Evolutionary conservation across 2,113 vertebrate genomes (phyloP), one percentile per base, ranked within the genome.

Genomic region (mouse (Mus musculus)): DNA sequence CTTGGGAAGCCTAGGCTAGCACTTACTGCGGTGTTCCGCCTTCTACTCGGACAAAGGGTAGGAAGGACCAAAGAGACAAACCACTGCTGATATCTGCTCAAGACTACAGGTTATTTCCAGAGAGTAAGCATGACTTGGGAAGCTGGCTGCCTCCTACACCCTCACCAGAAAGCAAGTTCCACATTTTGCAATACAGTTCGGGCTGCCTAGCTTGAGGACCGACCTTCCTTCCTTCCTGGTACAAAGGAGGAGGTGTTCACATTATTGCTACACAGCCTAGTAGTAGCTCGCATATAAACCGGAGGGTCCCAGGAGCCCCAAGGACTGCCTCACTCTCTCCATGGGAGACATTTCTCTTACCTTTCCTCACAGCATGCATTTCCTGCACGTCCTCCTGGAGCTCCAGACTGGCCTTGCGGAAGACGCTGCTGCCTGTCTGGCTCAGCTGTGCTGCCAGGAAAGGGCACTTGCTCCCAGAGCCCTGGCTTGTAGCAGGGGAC

Each of bases 401-500:
- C 39, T 99, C 99, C 19, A 99, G 97, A 95, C 99, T 99, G 97
- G 99, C 99, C 98, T 99, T 99, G 36, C 99, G 98, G 96, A 99
- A 99, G 84, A 99, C 99, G 0, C 93, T 98, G 98, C 99, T 99
- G 97, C 99, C 99, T 88, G 98, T 98, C 97, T 99, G 99, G 69
- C 97, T 99, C 99, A 99, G 99, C 98, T 99, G 99, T 65, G 99
- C 99, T 9, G 99, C 99, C 97, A 99, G 98, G 97, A 99, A 99
- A 0, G 99, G 99, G 97, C 99, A 99, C 78, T 99, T 99, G 75
- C 99, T 99, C 9, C 99, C 98, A 2, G 97, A 90, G 0, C 93
- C 94, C 90, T 99, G 99, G 90, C 98, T 98, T 9, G 90, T 0
- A 17, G 95, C 59, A 30, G 98, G 89, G 24, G 98, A 96, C 0